phyloP scores from a whole-genome alignment of 2,113 vertebrate genomes.

The Ctenomys sociabilis region DNA sequence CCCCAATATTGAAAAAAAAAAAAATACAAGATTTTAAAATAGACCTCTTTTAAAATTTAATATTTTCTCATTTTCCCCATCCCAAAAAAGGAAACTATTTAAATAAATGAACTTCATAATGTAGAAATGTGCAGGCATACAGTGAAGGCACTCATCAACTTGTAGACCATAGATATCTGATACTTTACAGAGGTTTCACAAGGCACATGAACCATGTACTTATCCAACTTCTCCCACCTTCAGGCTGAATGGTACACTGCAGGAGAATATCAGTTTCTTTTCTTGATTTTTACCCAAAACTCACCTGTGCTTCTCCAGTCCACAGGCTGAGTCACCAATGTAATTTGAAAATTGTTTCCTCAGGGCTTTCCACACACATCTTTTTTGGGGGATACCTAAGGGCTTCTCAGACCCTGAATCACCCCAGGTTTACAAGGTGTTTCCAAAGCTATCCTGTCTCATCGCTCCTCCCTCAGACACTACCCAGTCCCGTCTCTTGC shows the following conservation, averaged over 20 bases:
- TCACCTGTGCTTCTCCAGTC: neutral
- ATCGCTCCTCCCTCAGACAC: neutral
- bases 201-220: neutral
- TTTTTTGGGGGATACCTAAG: neutral
- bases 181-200: neutral
- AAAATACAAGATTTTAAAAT: neutral
- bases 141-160: neutral
- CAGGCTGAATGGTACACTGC: neutral
- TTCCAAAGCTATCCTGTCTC: neutral
- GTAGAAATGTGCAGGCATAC: neutral
- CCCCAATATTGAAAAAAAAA: too few relatives aligned
- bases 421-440: neutral
- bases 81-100: neutral
- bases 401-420: neutral
- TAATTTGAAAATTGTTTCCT: neutral
- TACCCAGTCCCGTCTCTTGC: neutral
- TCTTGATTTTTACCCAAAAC: neutral
- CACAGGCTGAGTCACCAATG: neutral
- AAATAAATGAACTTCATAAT: conserved; percentile 1
- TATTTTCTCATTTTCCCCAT: neutral
- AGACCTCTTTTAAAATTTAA: neutral
- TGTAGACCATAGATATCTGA: neutral
- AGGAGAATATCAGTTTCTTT: neutral
- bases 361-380: neutral
- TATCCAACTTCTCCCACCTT: neutral